Evolutionary conservation across 2,797 vertebrate genomes (phyloP), one percentile per base, ranked within the genome.

Genomic region (Alca torda): DNA sequence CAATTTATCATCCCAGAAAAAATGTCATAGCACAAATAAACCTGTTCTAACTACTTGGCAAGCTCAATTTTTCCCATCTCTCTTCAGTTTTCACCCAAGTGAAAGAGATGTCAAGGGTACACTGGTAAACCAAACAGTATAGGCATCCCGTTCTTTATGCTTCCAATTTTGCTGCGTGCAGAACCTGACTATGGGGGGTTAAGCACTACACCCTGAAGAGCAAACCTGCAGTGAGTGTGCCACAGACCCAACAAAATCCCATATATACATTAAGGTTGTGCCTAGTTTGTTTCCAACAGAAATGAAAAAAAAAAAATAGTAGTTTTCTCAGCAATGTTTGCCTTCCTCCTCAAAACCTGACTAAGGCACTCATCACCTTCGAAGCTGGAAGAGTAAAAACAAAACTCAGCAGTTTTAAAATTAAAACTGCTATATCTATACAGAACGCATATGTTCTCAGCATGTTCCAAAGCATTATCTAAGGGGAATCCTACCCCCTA

Each of bases 71-170:
- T 56, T 80, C 33, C 59, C 30, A 39, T 14, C 28, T 45, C 68
- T 30, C 24, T 48, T 89, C 6, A 28, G 2, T 59, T 92, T 87
- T 75, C 33, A 78, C 14, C 7, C 37, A 84, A 61, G 56, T 13
- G 26, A 65, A 65, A 43, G n/a, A 68, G 33, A 63, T 50, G 23
- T 18, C 13, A 30, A 45, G 51, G 30, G 10, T 9, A 24, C 20
- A 12, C 13, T 9, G 23, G 48, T 4, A 12, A 80, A 59, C 15
- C 37, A 25, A 61, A 60, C 6, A 57, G 41, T 3, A 25, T 4
- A 74, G 33, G 24, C 21, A 51, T 16, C 24, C 0, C 0, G 15
- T 4, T 90, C 28, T 23, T 72, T 23, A n/a, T 13, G 0, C 24
- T 59, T 26, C 60, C 37, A 13, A 6, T 46, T 43, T 14, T 37